A percentile compares a stretch with the other conserved stretches of the same genome.
Conservation (phyloP, 2,113 vertebrate genomes). For the Oplegnathus fasciatus region DNA sequence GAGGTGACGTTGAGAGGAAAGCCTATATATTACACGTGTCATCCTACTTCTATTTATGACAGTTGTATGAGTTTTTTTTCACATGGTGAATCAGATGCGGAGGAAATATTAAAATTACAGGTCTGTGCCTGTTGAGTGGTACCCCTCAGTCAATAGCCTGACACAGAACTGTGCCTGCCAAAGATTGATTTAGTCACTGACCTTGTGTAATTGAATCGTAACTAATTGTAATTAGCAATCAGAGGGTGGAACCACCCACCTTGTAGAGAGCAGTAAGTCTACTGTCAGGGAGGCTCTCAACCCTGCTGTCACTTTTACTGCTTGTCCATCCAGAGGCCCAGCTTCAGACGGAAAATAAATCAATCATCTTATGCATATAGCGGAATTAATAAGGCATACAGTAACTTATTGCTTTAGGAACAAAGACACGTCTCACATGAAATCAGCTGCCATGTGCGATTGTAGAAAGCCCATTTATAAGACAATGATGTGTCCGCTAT, state of each 20-base stretch:
- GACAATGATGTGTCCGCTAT: not conserved
- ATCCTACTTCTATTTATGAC: conserved; percentile 30
- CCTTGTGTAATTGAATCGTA: conserved; percentile 81
- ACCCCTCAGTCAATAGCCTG: conserved; percentile 45
- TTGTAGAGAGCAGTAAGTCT: conserved; percentile 65
- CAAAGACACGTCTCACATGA: conserved; percentile 6
- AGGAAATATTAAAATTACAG: conserved; percentile 41
- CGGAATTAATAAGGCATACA: conserved; percentile 52
- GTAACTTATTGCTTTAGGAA: conserved; percentile 23
- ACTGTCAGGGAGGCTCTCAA: conserved; percentile 35
- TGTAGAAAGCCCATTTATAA: not conserved
- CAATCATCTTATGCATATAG: conserved; percentile 35
- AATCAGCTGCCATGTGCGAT: not conserved
- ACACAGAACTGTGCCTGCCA: conserved; percentile 55
- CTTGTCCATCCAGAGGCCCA: conserved; percentile 34
- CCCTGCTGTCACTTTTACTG: conserved; percentile 50
- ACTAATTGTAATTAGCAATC: conserved; percentile 82
- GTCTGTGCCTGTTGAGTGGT: conserved; percentile 28
- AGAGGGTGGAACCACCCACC: conserved; percentile 68
- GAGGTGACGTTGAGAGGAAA: conserved; percentile 35
- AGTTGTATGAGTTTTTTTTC: conserved; percentile 28
- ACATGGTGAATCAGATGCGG: conserved; percentile 6
- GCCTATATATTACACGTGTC: conserved; percentile 35
- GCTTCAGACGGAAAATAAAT: conserved; percentile 43
- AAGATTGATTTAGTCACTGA: conserved; percentile 80